Conservation (phyloP, 2,888 invertebrate genomes). For the Lepidonotus clava region DNA sequence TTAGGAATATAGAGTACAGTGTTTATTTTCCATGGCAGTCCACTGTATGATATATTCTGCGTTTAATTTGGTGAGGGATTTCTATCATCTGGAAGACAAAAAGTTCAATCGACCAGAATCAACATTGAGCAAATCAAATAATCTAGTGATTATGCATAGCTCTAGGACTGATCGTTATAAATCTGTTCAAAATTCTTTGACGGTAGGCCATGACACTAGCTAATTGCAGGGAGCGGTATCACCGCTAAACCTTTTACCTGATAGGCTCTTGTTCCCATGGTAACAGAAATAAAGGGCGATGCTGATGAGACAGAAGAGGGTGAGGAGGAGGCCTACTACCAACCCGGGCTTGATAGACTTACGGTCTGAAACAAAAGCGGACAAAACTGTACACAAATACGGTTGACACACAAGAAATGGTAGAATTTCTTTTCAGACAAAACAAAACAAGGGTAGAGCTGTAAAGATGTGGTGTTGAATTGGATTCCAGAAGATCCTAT, state of each 20-base stretch:
- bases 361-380: conserved; percentile 23
- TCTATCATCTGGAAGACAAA: too few species aligned
- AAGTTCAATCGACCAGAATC: too few species aligned
- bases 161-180: too few species aligned
- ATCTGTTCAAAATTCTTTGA: too few species aligned
- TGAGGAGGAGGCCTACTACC: conserved; percentile 10
- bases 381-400: conserved; percentile 12
- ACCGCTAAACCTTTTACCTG: conserved; percentile 21
- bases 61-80: too few species aligned
- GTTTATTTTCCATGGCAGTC: too few species aligned
- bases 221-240: neutral
- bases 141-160: too few species aligned
- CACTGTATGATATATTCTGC: too few species aligned
- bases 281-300: conserved; percentile 34
- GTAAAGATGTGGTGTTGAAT: neutral
- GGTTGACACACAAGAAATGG: neutral
- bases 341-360: conserved; percentile 30
- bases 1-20: too few species aligned
- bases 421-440: neutral
- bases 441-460: neutral
- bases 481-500: too few species aligned
- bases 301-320: conserved; percentile 14
- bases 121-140: too few species aligned
- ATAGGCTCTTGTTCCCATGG: conserved; percentile 30
- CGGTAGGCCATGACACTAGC: too few species aligned